Evolutionary conservation across 2,888 invertebrate species (phyloP).

Genomic region (Latheticus oryzae): DNA sequence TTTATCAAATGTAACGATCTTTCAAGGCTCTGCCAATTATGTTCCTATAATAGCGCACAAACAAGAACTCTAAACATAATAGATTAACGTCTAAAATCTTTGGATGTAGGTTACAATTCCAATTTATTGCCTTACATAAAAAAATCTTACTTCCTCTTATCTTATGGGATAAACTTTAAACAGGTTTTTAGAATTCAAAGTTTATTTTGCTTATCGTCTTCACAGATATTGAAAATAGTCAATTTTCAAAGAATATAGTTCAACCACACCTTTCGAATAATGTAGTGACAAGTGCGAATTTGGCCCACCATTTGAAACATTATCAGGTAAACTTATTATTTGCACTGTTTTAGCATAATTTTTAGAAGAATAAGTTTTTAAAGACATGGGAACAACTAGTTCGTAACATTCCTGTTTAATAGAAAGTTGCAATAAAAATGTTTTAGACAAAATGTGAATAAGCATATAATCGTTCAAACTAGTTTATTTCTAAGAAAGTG

Average conservation of each 20-base stretch:
- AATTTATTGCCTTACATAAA: too few relatives aligned
- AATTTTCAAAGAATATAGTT: slow-evolving; percentile 33
- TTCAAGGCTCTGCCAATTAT: slow-evolving; percentile 31
- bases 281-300: slow-evolving; percentile 39
- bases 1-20: slow-evolving; percentile 35
- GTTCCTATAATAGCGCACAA: slow-evolving; percentile 24
- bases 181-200: slow-evolving; percentile 44
- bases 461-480: too few relatives aligned
- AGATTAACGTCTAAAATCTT: slow-evolving; percentile 5
- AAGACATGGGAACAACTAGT: too few relatives aligned
- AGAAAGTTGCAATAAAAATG: slow-evolving; percentile 41
- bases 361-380: too few relatives aligned
- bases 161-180: slow-evolving; percentile 43
- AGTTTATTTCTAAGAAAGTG: slow-evolving; percentile 41
- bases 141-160: slow-evolving; percentile 12
- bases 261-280: slow-evolving; percentile 43
- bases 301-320: slow-evolving; percentile 12
- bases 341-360: slow-evolving; percentile 13
- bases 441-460: too few relatives aligned
- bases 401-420: slow-evolving; percentile 6
- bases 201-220: slow-evolving; percentile 45
- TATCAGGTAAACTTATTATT: slow-evolving; percentile 40
- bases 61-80: slow-evolving; percentile 12
- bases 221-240: slow-evolving; percentile 30
- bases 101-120: too few relatives aligned